These are phyloP conservation scores for Triplophysa rosa DNA, from an alignment of 2,113 vertebrate species.

Conservation along the genomic window DNA sequence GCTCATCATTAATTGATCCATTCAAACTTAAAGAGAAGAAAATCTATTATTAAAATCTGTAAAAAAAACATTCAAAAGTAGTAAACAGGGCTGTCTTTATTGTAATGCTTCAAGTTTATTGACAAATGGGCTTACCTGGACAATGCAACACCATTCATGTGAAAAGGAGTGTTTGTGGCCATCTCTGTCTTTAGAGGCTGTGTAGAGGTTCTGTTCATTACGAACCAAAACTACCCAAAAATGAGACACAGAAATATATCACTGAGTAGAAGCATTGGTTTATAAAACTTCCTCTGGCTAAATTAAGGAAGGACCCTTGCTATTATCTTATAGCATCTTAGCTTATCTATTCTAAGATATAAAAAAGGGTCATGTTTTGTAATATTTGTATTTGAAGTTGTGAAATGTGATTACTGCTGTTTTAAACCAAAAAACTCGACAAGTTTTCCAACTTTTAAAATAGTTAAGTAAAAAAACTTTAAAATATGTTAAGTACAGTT, in stretches of 20 bases:
- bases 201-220: background rate
- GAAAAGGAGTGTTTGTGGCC: background rate
- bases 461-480: too few relatives aligned
- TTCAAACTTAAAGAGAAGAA: background rate
- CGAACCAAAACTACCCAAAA: background rate
- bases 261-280: background rate
- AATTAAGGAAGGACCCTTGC: background rate
- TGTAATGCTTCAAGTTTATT: background rate
- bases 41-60: background rate
- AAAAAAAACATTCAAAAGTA: background rate
- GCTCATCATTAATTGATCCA: background rate
- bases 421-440: too few relatives aligned
- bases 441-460: too few relatives aligned
- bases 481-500: too few relatives aligned
- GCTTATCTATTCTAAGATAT: too few relatives aligned
- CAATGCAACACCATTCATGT: background rate
- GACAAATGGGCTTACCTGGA: background rate
- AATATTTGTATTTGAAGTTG: too few relatives aligned
- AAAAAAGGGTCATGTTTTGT: too few relatives aligned
- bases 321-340: too few relatives aligned
- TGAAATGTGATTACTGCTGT: too few relatives aligned
- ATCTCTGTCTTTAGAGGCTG: background rate
- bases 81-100: background rate
- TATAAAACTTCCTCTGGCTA: background rate
- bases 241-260: background rate